Percentiles rank a stretch among this genome's conserved stretches.
These are phyloP conservation scores for Cyclina sinensis DNA, from an alignment of 1,140 invertebrate genomes.

Conservation along the genomic window DNA sequence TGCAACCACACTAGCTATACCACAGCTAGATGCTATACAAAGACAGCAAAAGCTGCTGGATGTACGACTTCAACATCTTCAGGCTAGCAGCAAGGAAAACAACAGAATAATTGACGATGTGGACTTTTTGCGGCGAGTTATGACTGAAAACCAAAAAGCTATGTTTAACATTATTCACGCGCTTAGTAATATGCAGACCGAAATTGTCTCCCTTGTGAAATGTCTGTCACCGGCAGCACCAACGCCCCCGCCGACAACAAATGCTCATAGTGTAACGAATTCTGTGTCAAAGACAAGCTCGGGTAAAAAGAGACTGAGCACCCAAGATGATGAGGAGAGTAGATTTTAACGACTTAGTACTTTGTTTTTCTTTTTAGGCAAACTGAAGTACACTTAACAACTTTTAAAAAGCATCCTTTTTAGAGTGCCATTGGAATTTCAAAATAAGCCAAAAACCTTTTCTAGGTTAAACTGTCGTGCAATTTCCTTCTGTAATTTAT, in stretches of 20 bases:
- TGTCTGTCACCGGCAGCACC: conserved; percentile 78
- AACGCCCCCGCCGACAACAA: conserved; percentile 56
- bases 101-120: conserved; percentile 85
- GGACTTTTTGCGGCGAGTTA: conserved; percentile 84
- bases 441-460: too few species aligned
- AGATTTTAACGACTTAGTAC: too few species aligned
- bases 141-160: conserved; percentile 86
- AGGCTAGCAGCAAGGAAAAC: conserved; percentile 84
- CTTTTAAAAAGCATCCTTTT: too few species aligned
- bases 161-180: conserved; percentile 85
- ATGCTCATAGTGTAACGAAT: conserved; percentile 69
- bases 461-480: too few species aligned
- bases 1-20: conserved; percentile 85
- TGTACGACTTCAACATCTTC: conserved; percentile 85
- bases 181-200: conserved; percentile 84
- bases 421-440: too few species aligned
- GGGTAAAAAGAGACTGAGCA: conserved; percentile 70
- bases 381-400: too few species aligned
- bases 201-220: conserved; percentile 83
- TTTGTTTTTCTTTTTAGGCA: too few species aligned
- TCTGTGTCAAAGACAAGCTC: conserved; percentile 66
- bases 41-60: conserved; percentile 85
- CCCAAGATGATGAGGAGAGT: conserved; percentile 75
- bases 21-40: conserved; percentile 86
- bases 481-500: too few species aligned